A percentile compares a stretch with the other conserved stretches of the same genome.
These are phyloP conservation scores for Archilochus colubris DNA, from an alignment of 2,113 vertebrate genomes.

Conservation along the genomic window DNA sequence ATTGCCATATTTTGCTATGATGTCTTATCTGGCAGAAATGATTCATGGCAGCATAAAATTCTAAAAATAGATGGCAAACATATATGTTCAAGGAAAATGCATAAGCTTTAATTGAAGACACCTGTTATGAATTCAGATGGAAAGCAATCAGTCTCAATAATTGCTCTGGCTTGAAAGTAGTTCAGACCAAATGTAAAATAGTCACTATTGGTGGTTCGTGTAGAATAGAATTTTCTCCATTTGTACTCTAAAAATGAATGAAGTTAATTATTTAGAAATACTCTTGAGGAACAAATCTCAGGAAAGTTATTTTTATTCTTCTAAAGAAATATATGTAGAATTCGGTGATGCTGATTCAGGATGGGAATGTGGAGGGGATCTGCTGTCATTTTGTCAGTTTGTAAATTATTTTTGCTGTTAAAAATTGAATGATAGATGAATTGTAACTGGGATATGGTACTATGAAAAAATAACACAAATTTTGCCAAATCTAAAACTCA, in stretches of 20 bases:
- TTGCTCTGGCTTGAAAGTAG: slow-evolving; percentile 21
- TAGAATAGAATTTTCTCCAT: neutral
- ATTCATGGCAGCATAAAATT: neutral
- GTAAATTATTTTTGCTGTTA: neutral
- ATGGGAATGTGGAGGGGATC: neutral
- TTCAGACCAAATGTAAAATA: slow-evolving; percentile 23
- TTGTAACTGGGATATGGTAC: neutral
- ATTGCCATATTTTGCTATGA: neutral
- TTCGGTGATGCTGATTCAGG: neutral
- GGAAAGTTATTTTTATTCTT: slow-evolving; percentile 1
- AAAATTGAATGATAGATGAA: neutral
- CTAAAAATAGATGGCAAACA: neutral
- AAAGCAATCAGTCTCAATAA: slow-evolving; percentile 31
- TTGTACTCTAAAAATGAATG: neutral
- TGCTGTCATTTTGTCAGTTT: neutral
- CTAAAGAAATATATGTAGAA: neutral
- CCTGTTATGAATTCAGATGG: neutral
- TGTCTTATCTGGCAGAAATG: neutral
- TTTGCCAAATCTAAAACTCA: neutral
- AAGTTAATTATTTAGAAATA: slow-evolving; percentile 34
- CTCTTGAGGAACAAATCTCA: neutral
- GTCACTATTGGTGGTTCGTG: neutral
- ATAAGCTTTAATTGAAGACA: neutral
- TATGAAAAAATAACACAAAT: neutral
- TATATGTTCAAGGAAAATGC: slow-evolving; percentile 6